phyloP scores from a whole-genome alignment of 2,797 vertebrate species.

The Iguana delicatissima region DNA sequence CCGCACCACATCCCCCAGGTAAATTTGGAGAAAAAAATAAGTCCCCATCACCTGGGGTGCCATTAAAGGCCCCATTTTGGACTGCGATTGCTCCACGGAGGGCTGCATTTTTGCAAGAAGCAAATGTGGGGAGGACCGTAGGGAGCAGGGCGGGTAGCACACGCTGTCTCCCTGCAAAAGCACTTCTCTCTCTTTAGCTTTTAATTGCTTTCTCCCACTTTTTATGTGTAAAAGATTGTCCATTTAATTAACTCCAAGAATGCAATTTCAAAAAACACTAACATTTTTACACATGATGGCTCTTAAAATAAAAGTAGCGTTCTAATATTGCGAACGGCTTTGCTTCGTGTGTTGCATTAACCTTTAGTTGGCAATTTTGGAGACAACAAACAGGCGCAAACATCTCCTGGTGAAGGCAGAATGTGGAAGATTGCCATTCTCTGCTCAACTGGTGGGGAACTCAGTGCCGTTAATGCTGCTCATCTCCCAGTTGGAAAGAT shows the following conservation, averaged over 20 bases:
- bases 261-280: conserved; percentile 85
- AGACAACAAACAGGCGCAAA: not conserved
- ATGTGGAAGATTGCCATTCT: not conserved
- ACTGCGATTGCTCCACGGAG: conserved; percentile 27
- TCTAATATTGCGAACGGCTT: conserved; percentile 64
- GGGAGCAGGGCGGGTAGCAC: conserved; percentile 49
- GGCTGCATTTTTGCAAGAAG: conserved; percentile 34
- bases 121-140: conserved; percentile 50
- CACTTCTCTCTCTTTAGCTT: conserved; percentile 76
- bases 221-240: conserved; percentile 86
- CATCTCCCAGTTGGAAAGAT: fast-evolving
- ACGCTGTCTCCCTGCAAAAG: conserved; percentile 55
- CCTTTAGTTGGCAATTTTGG: conserved; percentile 51
- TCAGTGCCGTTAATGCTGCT: fast-evolving
- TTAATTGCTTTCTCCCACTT: conserved; percentile 84
- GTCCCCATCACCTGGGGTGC: conserved; percentile 58
- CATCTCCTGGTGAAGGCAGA: not conserved
- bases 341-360: conserved; percentile 31
- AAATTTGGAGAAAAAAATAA: conserved; percentile 63
- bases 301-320: conserved; percentile 83
- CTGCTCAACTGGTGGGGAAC: not conserved
- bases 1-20: conserved; percentile 49
- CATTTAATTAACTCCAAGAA: conserved; percentile 87
- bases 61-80: conserved; percentile 61
- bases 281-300: conserved; percentile 86